These are phyloP conservation scores for Siderastrea radians DNA, from an alignment of 92 coral and sea anemone genomes.

Conservation along the genomic window DNA sequence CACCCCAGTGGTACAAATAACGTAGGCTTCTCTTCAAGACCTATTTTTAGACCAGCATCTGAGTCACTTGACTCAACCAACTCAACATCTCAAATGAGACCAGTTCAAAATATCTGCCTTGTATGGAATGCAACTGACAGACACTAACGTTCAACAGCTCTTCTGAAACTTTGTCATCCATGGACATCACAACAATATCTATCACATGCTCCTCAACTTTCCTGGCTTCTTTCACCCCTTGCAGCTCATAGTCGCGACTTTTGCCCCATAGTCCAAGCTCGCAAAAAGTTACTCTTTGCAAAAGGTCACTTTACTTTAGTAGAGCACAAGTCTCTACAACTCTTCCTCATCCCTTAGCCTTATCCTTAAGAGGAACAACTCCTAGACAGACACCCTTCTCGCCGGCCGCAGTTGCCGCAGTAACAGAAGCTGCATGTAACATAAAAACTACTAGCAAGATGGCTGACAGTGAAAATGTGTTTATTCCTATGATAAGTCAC, in stretches of 20 bases:
- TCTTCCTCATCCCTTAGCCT: conserved; percentile 53
- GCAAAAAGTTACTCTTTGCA: conserved; percentile 50
- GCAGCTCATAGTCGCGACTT: conserved; percentile 29
- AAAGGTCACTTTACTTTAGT: conserved; percentile 52
- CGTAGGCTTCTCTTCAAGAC: conserved; percentile 54
- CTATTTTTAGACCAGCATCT: conserved; percentile 53
- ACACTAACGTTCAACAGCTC: conserved; percentile 29
- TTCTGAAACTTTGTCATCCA: conserved; percentile 30
- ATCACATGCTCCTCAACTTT: conserved; percentile 31
- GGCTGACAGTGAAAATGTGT: too few relatives aligned
- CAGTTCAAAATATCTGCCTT: conserved; percentile 29
- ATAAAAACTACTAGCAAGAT: too few relatives aligned
- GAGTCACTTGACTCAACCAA: background rate
- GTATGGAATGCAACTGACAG: conserved; percentile 47
- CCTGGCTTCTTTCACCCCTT: conserved; percentile 52
- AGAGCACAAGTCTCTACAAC: conserved; percentile 66
- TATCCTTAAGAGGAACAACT: conserved; percentile 75
- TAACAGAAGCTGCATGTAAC: background rate
- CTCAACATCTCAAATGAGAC: conserved; percentile 39
- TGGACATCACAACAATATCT: conserved; percentile 46
- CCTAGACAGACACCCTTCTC: conserved; percentile 72
- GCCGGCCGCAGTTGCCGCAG: conserved; percentile 75
- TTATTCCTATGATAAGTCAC: too few relatives aligned
- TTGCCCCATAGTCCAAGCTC: conserved; percentile 28
- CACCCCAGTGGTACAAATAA: conserved; percentile 46